A percentile compares a stretch with the other conserved stretches of the same genome.
These are phyloP conservation scores for Lepidocyrtinus sp. DNA, from an alignment of 2,888 invertebrate genomes.

Conservation along the genomic window DNA sequence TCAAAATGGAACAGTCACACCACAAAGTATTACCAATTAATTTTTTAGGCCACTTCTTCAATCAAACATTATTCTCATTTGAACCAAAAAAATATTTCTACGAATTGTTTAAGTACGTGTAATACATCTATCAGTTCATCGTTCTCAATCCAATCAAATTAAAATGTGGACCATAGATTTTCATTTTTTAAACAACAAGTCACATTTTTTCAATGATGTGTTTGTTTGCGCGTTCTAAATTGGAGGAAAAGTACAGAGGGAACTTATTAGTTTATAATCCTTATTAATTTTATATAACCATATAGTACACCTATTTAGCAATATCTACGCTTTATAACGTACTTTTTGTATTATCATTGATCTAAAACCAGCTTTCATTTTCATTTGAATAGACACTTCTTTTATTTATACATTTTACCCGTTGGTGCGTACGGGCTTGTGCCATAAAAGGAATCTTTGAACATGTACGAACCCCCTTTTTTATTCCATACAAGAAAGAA, in stretches of 20 bases:
- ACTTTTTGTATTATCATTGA: not conserved
- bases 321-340: not conserved
- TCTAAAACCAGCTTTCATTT: constrained; percentile 60
- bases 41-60: no score
- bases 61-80: no score
- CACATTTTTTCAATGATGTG: not conserved
- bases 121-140: no score
- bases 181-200: not conserved
- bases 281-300: no score
- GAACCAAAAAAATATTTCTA: no score
- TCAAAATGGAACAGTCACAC: no score
- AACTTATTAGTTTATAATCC: constrained; percentile 31
- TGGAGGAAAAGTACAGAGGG: constrained; percentile 32
- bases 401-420: constrained; percentile 27
- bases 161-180: not conserved
- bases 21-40: no score
- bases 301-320: no score
- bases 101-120: no score
- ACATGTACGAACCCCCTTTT: constrained; percentile 40
- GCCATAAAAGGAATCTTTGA: constrained; percentile 55
- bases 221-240: not conserved
- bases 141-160: no score
- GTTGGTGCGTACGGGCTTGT: not conserved
- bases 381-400: constrained; percentile 52
- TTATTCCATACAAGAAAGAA: constrained; percentile 50